A percentile compares a stretch with the other conserved stretches of the same genome.
Evolutionary conservation across 1,140 invertebrate species (phyloP).

Genomic region (Trypoxylus dichotomus): DNA sequence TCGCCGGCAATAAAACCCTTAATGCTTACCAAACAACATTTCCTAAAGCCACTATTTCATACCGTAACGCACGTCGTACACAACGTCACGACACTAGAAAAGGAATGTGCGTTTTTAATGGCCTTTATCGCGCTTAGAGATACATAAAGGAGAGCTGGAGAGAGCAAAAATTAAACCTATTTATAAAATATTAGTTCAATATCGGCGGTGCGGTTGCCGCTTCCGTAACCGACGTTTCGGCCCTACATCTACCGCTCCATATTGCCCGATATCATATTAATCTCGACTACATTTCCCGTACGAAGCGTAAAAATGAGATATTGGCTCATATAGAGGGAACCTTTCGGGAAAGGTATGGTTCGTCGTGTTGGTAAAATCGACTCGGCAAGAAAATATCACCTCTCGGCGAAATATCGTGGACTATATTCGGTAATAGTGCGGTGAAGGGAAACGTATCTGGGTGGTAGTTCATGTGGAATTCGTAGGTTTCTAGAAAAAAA

Average conservation of each 20-base stretch:
- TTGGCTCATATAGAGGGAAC: background rate
- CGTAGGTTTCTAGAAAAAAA: no score
- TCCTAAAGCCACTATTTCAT: no score
- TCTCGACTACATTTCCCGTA: background rate
- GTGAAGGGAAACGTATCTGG: no score
- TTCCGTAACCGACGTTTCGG: background rate
- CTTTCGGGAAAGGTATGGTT: no score
- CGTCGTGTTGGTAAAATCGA: no score
- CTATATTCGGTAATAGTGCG: no score
- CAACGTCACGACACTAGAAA: background rate
- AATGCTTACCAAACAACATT: no score
- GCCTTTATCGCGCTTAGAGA: background rate
- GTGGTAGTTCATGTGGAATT: no score
- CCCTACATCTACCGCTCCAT: background rate
- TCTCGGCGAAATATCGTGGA: no score
- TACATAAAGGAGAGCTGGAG: background rate
- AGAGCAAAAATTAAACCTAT: constrained; percentile 2
- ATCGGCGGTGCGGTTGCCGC: background rate
- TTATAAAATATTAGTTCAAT: constrained; percentile 9
- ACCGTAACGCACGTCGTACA: no score
- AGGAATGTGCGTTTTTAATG: background rate
- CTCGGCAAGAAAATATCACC: no score
- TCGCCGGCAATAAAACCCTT: no score
- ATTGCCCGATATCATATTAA: background rate
- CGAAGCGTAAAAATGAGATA: constrained; percentile 2